Base-by-base conservation (phyloP, 1,140 invertebrate genomes). In the Drosophila albomicans region DNA sequence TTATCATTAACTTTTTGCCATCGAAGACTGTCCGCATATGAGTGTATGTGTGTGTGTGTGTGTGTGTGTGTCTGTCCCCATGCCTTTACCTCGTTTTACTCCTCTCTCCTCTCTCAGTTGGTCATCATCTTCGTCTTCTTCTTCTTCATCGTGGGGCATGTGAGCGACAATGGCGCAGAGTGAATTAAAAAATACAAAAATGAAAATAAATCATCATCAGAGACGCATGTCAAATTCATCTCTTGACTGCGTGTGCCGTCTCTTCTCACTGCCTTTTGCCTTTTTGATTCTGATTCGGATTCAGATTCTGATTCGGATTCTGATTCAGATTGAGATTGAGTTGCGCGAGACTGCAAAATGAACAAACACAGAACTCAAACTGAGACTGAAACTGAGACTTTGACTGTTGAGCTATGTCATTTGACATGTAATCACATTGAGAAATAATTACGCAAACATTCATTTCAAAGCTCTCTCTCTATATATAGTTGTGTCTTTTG, bases 161-260 rank as follows among this genome's bases (percentile, higher is more conserved):
- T 78, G 78, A 81, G 75, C 80, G 80, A 82, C 80, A 82, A 82
- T 82, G 81, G 80, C 80, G 80, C 81, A 82, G 81, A 82, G 81
- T 82, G 81, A 82, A 82, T 82, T 82, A 82, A 82, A 82, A 25
- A 82, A 82, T 79, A 82, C 75, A 82, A 82, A 82, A 82, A 82
- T 79, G 81, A 82, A 82, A 82, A 82, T 82, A 82, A 82, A 82
- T 82, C 81, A 82, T 82, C 81, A 82, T 82, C 81, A 82, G 81
- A 82, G 79, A 82, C 81, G 81, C 81, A 82, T 82, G 81, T 82
- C 81, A 82, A 82, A 82, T 82, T 82, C 80, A 79, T 75, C 79
- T 82, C 81, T 66, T 71, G 71, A 79, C 79, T 75, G 79, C 57
- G 52, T 75, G 71, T 62, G 69, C 73, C 69, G 62, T 6, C 20